Evolutionary conservation across 2,113 vertebrate genomes (phyloP).

Genomic region (Leptodactylus fuscus): DNA sequence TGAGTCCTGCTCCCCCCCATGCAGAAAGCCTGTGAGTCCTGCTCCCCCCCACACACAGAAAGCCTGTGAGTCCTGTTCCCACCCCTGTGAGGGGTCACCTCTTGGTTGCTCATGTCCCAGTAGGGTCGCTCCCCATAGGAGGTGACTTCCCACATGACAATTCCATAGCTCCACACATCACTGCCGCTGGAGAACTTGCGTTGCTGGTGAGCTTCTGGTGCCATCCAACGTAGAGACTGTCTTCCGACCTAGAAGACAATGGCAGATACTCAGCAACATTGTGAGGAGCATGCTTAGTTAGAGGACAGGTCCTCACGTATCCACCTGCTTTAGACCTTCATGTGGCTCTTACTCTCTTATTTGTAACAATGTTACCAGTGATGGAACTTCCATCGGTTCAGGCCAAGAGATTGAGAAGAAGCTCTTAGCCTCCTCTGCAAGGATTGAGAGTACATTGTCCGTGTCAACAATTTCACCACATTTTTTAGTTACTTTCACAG

Average conservation of each 20-base stretch:
- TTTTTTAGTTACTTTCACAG: too few relatives aligned
- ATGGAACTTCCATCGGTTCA: neutral
- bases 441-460: too few relatives aligned
- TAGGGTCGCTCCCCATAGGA: conserved; percentile 83
- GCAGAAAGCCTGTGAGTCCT: neutral
- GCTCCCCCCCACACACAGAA: neutral
- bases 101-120: conserved; percentile 81
- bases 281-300: too few relatives aligned
- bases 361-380: too few relatives aligned
- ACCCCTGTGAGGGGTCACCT: conserved; percentile 76
- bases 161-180: conserved; percentile 82
- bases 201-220: conserved; percentile 80
- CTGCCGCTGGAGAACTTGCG: conserved; percentile 79
- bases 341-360: neutral
- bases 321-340: neutral
- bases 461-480: too few relatives aligned
- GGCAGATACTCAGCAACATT: neutral
- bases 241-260: conserved; percentile 72
- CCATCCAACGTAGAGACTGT: conserved; percentile 82
- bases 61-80: neutral
- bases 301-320: too few relatives aligned
- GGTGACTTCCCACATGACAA: conserved; percentile 82
- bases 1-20: neutral
- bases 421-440: too few relatives aligned
- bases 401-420: neutral